These are phyloP conservation scores for Fulmarus glacialis DNA, from an alignment of 2,113 vertebrate genomes.

Conservation along the genomic window DNA sequence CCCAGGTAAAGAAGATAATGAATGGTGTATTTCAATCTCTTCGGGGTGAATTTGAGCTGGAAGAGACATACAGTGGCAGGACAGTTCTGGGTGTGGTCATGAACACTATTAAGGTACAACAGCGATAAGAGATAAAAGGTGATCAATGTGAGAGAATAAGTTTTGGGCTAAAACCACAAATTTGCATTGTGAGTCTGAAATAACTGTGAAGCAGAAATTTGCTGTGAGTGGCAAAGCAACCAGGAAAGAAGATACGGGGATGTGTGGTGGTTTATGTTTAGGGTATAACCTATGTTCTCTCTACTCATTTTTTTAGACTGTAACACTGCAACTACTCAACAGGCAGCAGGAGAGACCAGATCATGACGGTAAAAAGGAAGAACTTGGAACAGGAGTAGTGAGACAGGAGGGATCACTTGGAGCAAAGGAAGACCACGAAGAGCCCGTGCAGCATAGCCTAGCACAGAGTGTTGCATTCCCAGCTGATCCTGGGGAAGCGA, in stretches of 20 bases:
- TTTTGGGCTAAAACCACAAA: neutral
- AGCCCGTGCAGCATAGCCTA: neutral
- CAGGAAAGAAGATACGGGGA: neutral
- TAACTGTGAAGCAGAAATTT: neutral
- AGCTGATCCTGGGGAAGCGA: neutral
- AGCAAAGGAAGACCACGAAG: neutral
- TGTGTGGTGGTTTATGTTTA: neutral
- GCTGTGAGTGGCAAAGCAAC: neutral
- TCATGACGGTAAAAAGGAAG: slow-evolving; percentile 55
- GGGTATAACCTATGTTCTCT: neutral
- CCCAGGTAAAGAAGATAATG: slow-evolving; percentile 96
- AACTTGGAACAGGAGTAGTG: neutral
- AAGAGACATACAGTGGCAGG: slow-evolving; percentile 86
- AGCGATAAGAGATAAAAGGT: neutral
- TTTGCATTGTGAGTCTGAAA: neutral
- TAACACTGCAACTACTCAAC: slow-evolving; percentile 87
- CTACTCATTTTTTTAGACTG: slow-evolving; percentile 73
- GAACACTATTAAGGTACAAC: slow-evolving; percentile 89
- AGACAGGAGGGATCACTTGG: neutral
- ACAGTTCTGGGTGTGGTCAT: slow-evolving; percentile 84
- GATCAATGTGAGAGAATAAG: neutral
- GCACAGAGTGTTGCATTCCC: neutral
- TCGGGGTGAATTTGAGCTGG: slow-evolving; percentile 87
- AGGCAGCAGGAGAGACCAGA: slow-evolving; percentile 41
- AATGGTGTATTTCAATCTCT: slow-evolving; percentile 93